These are phyloP conservation scores for Heliothis peltigera DNA, from an alignment of 2,888 invertebrate genomes.

Conservation along the genomic window DNA sequence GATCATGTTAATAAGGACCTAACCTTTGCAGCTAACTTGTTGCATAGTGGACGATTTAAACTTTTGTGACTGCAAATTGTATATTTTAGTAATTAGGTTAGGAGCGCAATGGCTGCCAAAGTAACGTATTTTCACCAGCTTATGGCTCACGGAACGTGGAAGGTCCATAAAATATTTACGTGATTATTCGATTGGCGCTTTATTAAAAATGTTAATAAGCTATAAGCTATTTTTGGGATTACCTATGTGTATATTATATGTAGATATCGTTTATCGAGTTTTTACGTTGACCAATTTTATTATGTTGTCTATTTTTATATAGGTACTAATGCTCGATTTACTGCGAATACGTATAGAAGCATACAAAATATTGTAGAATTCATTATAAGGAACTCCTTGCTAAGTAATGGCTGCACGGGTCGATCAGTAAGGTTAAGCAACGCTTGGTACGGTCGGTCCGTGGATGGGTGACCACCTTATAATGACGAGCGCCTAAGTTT, in stretches of 20 bases:
- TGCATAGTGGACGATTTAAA: constrained; percentile 53
- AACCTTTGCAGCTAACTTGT: constrained; percentile 38
- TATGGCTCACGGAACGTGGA: not conserved
- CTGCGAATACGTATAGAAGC: too few relatives aligned
- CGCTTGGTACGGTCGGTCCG: too few relatives aligned
- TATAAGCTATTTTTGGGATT: not conserved
- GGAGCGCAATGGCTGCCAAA: constrained; percentile 26
- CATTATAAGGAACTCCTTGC: too few relatives aligned
- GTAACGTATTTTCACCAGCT: constrained; percentile 30
- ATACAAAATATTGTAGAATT: too few relatives aligned
- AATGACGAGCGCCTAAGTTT: too few relatives aligned
- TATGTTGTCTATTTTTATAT: not conserved
- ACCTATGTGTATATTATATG: not conserved
- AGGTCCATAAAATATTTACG: constrained; percentile 3
- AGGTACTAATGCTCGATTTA: too few relatives aligned
- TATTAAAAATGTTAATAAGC: not conserved
- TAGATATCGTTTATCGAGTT: not conserved
- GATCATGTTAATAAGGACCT: not conserved
- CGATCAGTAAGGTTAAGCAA: too few relatives aligned
- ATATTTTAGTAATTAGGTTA: too few relatives aligned
- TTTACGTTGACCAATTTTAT: too few relatives aligned
- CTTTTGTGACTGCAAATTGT: constrained; percentile 40
- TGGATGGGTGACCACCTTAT: too few relatives aligned
- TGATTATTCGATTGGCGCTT: not conserved
- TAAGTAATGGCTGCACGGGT: too few relatives aligned